Evolutionary conservation across 2,888 invertebrate species (phyloP).

Genomic region (Hypomecis atomaria): DNA sequence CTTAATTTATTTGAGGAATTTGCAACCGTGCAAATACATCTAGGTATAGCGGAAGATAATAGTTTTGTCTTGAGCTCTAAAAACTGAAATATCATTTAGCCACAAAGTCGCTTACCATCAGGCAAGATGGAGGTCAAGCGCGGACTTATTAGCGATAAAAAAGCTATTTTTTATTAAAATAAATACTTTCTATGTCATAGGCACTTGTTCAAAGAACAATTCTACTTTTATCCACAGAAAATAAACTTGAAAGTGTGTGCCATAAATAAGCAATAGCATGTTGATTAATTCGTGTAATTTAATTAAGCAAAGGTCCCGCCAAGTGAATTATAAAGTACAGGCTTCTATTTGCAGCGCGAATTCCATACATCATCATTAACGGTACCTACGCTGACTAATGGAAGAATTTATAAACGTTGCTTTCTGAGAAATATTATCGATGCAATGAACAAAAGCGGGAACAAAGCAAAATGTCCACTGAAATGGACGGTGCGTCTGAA

Average conservation of each 20-base stretch:
- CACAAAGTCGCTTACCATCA: no score
- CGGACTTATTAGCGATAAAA: no score
- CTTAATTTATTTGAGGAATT: neutral
- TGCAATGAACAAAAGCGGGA: constrained; percentile 59
- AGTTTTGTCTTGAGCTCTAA: no score
- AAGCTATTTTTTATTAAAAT: no score
- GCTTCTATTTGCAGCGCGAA: constrained; percentile 31
- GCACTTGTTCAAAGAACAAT: no score
- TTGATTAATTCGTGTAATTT: constrained; percentile 10
- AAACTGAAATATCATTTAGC: no score
- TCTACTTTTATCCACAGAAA: no score
- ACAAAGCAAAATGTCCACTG: constrained; percentile 67
- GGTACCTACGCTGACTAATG: constrained; percentile 60
- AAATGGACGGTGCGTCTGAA: constrained; percentile 71
- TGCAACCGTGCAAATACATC: no score
- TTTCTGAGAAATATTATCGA: constrained; percentile 68
- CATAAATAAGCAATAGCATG: neutral
- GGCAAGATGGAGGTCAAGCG: no score
- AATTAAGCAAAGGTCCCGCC: constrained; percentile 21
- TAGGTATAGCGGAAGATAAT: neutral
- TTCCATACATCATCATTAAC: constrained; percentile 43
- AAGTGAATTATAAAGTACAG: constrained; percentile 8
- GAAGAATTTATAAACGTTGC: constrained; percentile 70
- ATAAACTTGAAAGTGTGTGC: neutral
- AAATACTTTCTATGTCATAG: no score